phyloP scores from a whole-genome alignment of 92 coral and sea anemone genomes.

The Zoanthus gigantus region DNA sequence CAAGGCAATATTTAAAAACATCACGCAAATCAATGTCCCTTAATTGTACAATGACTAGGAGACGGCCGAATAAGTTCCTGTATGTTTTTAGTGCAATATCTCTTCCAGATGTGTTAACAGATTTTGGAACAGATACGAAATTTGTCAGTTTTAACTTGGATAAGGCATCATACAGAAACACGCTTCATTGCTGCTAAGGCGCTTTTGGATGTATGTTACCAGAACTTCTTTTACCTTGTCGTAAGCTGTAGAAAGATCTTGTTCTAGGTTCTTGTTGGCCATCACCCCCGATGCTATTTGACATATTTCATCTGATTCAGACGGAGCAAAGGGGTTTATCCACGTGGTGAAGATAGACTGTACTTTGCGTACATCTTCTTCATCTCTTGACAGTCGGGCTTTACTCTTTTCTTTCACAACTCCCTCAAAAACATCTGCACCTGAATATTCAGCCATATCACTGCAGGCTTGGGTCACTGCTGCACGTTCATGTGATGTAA shows the following conservation, averaged over 20 bases:
- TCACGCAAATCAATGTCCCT: no score
- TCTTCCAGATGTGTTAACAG: not conserved
- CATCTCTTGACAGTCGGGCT: no score
- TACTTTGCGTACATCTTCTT: no score
- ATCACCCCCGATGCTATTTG: not conserved
- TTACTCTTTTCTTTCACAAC: no score
- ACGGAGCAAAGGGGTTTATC: not conserved
- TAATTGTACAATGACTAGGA: no score
- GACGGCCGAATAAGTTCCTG: not conserved
- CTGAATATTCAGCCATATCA: no score
- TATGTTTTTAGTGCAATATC: not conserved
- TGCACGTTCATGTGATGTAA: no score
- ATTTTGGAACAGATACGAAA: not conserved
- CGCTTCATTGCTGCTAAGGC: not conserved
- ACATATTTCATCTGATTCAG: not conserved
- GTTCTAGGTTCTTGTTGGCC: not conserved
- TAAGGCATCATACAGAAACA: not conserved
- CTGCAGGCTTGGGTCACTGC: no score
- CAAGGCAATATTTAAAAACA: no score
- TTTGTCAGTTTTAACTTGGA: not conserved
- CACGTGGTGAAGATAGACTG: not conserved
- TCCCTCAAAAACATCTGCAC: no score
- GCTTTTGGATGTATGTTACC: not conserved
- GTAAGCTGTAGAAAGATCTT: not conserved
- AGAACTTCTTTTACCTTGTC: not conserved